Conservation (phyloP, 1,140 invertebrate species). For the Apis florea region DNA sequence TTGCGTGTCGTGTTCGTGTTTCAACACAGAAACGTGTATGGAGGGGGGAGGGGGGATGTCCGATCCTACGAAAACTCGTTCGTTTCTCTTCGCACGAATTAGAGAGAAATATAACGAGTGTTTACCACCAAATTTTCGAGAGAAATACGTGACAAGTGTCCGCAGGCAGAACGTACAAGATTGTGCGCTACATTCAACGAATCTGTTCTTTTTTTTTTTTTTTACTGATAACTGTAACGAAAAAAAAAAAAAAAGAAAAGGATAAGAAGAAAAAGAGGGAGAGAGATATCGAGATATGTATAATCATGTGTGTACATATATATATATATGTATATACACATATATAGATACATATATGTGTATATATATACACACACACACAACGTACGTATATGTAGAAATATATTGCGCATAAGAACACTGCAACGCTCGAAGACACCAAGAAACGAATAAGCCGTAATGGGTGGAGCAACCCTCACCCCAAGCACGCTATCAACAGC, state of each 20-base stretch:
- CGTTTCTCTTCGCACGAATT: slow-evolving; percentile 1
- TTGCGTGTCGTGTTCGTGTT: slow-evolving; percentile 7
- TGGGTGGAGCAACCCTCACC: slow-evolving; percentile 38
- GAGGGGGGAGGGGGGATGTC: too few species aligned
- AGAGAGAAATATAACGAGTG: neutral
- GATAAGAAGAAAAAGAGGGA: neutral
- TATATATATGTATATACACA: slow-evolving; percentile 1
- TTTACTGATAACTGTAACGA: neutral
- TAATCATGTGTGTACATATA: slow-evolving; percentile 1
- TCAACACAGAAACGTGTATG: slow-evolving; percentile 6
- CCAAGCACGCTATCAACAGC: slow-evolving; percentile 62
- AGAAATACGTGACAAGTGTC: slow-evolving; percentile 31
- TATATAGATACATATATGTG: neutral
- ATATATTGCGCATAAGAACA: slow-evolving; percentile 50
- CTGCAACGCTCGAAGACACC: slow-evolving; percentile 55
- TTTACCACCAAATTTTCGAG: slow-evolving; percentile 28
- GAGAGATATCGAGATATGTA: slow-evolving; percentile 22
- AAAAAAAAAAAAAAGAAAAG: neutral
- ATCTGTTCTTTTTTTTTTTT: slow-evolving; percentile 11
- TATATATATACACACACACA: neutral
- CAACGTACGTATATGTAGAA: slow-evolving; percentile 16
- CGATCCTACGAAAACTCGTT: slow-evolving; percentile 1
- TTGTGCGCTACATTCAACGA: slow-evolving; percentile 40
- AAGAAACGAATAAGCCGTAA: slow-evolving; percentile 57
- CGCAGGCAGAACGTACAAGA: slow-evolving; percentile 20